Evolutionary conservation across 2,113 vertebrate genomes (phyloP).

Genomic region (Thryonomys swinderianus): DNA sequence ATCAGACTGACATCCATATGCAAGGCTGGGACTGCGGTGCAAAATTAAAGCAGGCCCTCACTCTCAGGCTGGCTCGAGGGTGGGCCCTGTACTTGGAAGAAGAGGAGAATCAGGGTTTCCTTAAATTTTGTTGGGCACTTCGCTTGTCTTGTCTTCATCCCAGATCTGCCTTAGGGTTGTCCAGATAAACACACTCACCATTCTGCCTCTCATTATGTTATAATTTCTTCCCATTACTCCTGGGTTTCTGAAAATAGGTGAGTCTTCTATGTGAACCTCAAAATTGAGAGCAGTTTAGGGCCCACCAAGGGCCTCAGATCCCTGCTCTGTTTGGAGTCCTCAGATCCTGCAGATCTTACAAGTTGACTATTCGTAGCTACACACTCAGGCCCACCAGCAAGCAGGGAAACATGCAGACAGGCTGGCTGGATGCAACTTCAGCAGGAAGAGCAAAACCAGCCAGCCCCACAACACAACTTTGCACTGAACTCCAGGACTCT

Average conservation of each 20-base stretch:
- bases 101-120: not conserved
- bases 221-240: not conserved
- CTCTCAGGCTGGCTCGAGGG: not conserved
- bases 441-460: not conserved
- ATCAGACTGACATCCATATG: not conserved
- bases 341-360: not conserved
- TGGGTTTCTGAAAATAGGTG: not conserved
- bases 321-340: not conserved
- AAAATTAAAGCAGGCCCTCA: not conserved
- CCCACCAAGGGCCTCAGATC: not conserved
- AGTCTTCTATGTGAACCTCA: not conserved
- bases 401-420: not conserved
- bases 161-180: not conserved
- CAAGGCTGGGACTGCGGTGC: not conserved
- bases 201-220: not conserved
- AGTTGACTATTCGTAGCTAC: too few species aligned
- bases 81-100: not conserved
- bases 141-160: not conserved
- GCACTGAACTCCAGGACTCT: not conserved
- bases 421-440: not conserved
- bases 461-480: not conserved
- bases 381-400: not conserved
- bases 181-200: rapidly evolving
- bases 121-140: not conserved
- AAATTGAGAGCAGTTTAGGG: not conserved